Evolutionary conservation across 2,888 invertebrate genomes (phyloP).

Genomic region (Penaeus monodon): DNA sequence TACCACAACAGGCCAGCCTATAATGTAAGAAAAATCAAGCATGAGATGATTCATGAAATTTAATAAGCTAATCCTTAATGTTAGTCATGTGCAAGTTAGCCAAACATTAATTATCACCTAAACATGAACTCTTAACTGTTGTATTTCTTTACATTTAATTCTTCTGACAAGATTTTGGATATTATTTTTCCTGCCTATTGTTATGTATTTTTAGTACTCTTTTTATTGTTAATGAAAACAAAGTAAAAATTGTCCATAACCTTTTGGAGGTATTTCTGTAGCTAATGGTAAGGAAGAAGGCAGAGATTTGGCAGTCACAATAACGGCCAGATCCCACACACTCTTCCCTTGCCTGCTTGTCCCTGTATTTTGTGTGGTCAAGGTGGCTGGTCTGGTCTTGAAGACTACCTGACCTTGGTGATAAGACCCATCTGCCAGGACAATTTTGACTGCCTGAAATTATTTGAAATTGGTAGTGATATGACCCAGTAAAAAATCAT

Average conservation of each 20-base stretch:
- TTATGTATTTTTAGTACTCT: not conserved
- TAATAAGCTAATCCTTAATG: too few species aligned
- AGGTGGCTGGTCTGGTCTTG: constrained; percentile 17
- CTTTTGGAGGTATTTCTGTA: constrained; percentile 31
- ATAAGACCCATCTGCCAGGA: constrained; percentile 18
- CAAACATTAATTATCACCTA: too few species aligned
- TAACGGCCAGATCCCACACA: constrained; percentile 55
- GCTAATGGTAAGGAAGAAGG: constrained; percentile 30
- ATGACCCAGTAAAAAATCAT: not conserved
- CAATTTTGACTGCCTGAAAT: not conserved
- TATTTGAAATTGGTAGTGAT: not conserved
- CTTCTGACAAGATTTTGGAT: too few species aligned
- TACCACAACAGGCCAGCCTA: constrained; percentile 40
- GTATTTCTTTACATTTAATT: too few species aligned
- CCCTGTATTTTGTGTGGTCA: not conserved
- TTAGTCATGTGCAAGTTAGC: too few species aligned
- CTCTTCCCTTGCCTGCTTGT: not conserved
- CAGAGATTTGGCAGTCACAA: constrained; percentile 13
- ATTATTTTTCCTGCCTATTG: too few species aligned
- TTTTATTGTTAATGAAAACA: not conserved
- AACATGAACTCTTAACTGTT: too few species aligned
- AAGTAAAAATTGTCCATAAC: constrained; percentile 1
- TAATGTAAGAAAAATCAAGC: not conserved
- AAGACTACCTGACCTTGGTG: constrained; percentile 39
- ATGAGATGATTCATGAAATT: not conserved